These are phyloP conservation scores for Drosophila eohydei DNA, from an alignment of 2,888 invertebrate genomes.

Conservation along the genomic window DNA sequence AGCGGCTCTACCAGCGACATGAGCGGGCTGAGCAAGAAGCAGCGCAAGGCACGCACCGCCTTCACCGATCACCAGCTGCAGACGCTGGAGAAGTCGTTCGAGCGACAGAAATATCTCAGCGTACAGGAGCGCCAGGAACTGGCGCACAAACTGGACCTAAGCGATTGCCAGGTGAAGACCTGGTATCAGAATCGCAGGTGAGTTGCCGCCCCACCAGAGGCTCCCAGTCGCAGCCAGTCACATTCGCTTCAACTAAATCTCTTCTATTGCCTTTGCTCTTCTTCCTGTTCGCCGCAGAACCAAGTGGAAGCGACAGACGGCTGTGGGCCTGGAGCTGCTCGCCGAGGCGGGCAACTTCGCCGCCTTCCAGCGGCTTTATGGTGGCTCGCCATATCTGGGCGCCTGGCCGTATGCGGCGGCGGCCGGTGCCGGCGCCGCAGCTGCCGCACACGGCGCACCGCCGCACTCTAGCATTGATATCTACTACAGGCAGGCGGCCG, in stretches of 20 bases:
- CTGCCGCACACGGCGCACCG: constrained; percentile 85
- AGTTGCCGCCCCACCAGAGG: constrained; percentile 72
- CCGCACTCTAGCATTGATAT: constrained; percentile 90
- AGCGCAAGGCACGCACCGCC: constrained; percentile 97
- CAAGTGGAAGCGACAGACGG: constrained; percentile 99
- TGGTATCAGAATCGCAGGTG: constrained; percentile 99
- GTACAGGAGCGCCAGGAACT: constrained; percentile 99
- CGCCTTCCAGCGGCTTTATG: constrained; percentile 98
- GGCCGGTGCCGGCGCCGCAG: constrained; percentile 81
- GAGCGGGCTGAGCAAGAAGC: constrained; percentile 92
- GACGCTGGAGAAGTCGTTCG: constrained; percentile 98
- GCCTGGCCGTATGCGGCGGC: constrained; percentile 88
- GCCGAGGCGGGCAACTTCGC: constrained; percentile 99
- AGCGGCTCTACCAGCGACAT: constrained; percentile 85
- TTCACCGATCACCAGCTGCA: constrained; percentile 99
- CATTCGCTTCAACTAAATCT: neutral
- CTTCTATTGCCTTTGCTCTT: neutral
- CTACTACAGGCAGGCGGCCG: constrained; percentile 93
- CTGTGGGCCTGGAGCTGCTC: constrained; percentile 97
- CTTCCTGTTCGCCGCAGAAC: constrained; percentile 87
- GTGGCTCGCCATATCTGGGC: constrained; percentile 89
- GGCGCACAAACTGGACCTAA: constrained; percentile 97
- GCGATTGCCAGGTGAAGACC: constrained; percentile 99
- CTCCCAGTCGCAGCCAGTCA: neutral
- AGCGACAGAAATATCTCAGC: constrained; percentile 97